These are phyloP conservation scores for Hydrolagus colliei DNA, from an alignment of 2,797 vertebrate genomes.

Conservation along the genomic window DNA sequence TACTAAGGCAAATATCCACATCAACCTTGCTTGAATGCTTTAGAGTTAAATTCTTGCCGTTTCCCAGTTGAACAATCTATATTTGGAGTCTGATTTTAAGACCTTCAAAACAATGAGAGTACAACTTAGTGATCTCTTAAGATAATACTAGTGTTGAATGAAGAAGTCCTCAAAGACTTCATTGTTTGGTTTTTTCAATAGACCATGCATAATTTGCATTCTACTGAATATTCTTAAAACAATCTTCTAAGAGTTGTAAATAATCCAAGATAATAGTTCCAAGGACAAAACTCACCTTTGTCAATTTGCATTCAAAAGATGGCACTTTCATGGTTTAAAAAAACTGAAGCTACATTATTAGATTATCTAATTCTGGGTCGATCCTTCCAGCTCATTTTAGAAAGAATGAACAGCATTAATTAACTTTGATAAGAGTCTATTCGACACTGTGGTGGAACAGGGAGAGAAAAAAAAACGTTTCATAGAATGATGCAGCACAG, in stretches of 20 bases:
- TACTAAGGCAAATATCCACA: background rate
- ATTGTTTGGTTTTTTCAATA: background rate
- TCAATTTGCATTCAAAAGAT: background rate
- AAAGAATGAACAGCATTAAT: background rate
- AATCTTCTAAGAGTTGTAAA: background rate
- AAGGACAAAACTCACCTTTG: too few species aligned
- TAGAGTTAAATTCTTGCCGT: background rate
- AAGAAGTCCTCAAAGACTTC: too few species aligned
- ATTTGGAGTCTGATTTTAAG: background rate
- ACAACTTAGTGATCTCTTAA: background rate
- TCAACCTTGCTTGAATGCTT: background rate
- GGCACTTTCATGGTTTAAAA: background rate
- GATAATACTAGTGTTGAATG: background rate
- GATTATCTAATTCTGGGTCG: background rate
- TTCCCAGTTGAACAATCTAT: background rate
- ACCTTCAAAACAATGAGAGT: background rate
- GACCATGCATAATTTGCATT: background rate
- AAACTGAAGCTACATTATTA: background rate
- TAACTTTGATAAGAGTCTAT: background rate
- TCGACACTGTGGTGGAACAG: too few species aligned
- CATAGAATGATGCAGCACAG: too few species aligned
- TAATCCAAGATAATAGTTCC: too few species aligned
- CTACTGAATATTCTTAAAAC: background rate
- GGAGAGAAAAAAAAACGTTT: too few species aligned
- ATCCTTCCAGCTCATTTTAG: background rate